phyloP scores from a whole-genome alignment of 2,888 invertebrate genomes.

The Cryptocheilus praepositus region DNA sequence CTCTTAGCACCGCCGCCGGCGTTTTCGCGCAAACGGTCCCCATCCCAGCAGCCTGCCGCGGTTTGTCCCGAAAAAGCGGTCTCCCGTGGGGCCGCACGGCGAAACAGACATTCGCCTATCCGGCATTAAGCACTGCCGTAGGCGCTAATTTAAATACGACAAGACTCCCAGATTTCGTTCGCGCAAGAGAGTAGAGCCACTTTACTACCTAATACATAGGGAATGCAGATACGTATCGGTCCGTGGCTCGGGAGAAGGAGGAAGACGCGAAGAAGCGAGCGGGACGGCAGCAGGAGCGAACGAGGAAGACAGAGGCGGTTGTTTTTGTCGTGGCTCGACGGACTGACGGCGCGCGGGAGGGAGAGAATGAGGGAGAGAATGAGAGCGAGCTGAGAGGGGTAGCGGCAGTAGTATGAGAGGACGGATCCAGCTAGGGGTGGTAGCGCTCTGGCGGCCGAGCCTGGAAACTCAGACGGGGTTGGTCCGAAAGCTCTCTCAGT shows the following conservation, averaged over 20 bases:
- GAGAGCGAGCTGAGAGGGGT: slow-evolving; percentile 17
- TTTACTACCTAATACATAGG: slow-evolving; percentile 45
- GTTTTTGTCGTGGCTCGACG: slow-evolving; percentile 52
- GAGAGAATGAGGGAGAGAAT: slow-evolving; percentile 21
- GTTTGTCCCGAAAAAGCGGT: slow-evolving; percentile 10
- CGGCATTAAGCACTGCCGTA: slow-evolving; percentile 31
- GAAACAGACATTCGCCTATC: slow-evolving; percentile 23
- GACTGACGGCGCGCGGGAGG: slow-evolving; percentile 32
- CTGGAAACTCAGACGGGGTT: slow-evolving; percentile 66
- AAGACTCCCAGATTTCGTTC: slow-evolving; percentile 39
- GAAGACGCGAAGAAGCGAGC: slow-evolving; percentile 14
- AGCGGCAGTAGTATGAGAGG: slow-evolving; percentile 29
- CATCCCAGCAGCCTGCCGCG: neutral
- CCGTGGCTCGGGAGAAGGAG: slow-evolving; percentile 7
- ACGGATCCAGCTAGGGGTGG: slow-evolving; percentile 49
- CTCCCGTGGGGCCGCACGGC: slow-evolving; percentile 9
- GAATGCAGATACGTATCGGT: slow-evolving; percentile 44
- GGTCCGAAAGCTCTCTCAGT: slow-evolving; percentile 67
- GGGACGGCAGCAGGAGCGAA: slow-evolving; percentile 9
- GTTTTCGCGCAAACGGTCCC: no score
- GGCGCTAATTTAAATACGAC: slow-evolving; percentile 45
- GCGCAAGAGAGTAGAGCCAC: slow-evolving; percentile 25
- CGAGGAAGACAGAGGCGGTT: slow-evolving; percentile 31
- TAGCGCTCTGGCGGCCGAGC: slow-evolving; percentile 63
- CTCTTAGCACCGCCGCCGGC: no score